Percentiles rank a stretch among this genome's conserved stretches.
phyloP scores from a whole-genome alignment of 2,797 vertebrate genomes.

The Artibeus jamaicensis region DNA sequence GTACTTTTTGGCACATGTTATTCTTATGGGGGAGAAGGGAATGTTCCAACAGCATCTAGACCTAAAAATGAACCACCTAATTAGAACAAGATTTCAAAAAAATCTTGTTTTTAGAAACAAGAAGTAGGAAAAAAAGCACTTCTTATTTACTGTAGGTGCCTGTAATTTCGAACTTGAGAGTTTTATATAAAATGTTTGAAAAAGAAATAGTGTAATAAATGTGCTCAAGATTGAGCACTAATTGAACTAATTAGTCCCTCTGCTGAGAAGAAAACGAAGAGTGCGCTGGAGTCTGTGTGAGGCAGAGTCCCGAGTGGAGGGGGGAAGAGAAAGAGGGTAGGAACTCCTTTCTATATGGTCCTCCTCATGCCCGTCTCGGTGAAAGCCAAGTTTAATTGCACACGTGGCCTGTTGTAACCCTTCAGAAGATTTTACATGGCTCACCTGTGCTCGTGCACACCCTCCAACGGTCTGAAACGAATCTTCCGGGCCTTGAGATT shows the following conservation, averaged over 20 bases:
- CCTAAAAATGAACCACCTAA: conserved; percentile 68
- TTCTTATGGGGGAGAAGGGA: conserved; percentile 15
- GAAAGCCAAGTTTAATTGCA: conserved; percentile 49
- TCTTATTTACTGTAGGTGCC: conserved; percentile 68
- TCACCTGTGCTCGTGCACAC: conserved; percentile 21
- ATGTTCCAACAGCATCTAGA: conserved; percentile 64
- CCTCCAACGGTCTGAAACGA: conserved; percentile 19
- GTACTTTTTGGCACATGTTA: conserved; percentile 45
- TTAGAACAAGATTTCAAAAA: conserved; percentile 73
- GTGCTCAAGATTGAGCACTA: conserved; percentile 67
- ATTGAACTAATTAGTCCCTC: conserved; percentile 57
- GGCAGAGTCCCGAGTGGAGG: background rate
- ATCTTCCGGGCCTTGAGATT: conserved; percentile 57
- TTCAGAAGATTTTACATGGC: background rate
- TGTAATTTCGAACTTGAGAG: conserved; percentile 66
- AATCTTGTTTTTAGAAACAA: too few species aligned
- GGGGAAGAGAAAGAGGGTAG: background rate
- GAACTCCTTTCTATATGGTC: background rate
- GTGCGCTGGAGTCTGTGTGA: background rate
- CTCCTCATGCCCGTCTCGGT: background rate
- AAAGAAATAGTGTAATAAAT: conserved; percentile 62
- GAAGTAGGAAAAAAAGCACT: conserved; percentile 66
- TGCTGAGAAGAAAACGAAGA: conserved; percentile 48
- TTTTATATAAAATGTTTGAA: conserved; percentile 67
- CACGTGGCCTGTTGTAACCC: conserved; percentile 44